Base-by-base conservation (phyloP, 1,140 invertebrate genomes). In the Leucophenga varia region DNA sequence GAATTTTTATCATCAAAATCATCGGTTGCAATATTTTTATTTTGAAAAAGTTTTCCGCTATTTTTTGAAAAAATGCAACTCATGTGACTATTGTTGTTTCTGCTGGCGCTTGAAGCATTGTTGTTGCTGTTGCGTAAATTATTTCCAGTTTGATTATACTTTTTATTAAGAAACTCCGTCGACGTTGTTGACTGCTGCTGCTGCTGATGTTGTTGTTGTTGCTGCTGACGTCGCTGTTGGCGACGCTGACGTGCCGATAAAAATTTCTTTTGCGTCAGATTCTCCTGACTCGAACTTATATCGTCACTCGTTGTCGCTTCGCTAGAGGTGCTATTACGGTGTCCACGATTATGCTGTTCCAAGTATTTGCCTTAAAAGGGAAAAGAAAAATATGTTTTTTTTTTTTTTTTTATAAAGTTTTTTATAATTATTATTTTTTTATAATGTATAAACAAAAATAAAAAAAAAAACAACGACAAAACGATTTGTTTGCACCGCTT, bases 281-380 rank as follows among this genome's bases (percentile, higher is more conserved):
- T 64, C 43, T 74, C 71, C 20, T 70, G 52, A 19, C 67, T 70
- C 12, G 64, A 72, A 18, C 57, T 56, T 4, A 61, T 59, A 39
- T 71, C 68, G 50, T 71, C 65, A 55, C 65, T 70, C 45, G 12
- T 39, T 1, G 71, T 59, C n/a, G 59, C 51, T 46, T 72, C 71
- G 43, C 71, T 74, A 39, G 68, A 60, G 43, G 67, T 72, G 53
- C 71, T 74, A 34, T 74, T 74, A 16, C 71, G 64, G 51, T 74
- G 71, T 0, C 53, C 55, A 2, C 57, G 50, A 58, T 73, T 72
- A 53, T 72, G 70, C 39, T 57, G 60, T 32, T 55, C 52, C 44
- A 64, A 39, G 22, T 54, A 59, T 54, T 71, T 71, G 44, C 71
- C 70, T 73, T 47, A 8, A 65, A 65, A 2, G 8, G 38, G 19